Evolutionary conservation across 2,797 vertebrate species (phyloP), one percentile per base, ranked within the genome.

Genomic region (Diplodus puntazzo): DNA sequence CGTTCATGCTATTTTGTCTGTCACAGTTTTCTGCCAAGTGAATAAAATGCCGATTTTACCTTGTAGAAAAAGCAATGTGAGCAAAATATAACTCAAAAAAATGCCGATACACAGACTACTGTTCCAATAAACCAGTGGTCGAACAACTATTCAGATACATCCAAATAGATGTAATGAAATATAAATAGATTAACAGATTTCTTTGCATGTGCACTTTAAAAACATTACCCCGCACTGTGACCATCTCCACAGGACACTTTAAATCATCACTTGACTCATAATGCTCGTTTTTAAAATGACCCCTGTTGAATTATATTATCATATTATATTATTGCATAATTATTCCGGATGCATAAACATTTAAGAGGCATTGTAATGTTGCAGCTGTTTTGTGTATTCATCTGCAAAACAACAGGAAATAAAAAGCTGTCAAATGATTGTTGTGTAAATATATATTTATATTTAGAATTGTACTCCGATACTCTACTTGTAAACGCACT

Each of bases 401-500:
- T 30, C 25, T 39, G 7, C 13, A 58, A 21, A 69, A 34, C 27
- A 59, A 52, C 30, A 34, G 18, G 16, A 16, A 20, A 18, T 14
- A 8, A 16, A 5, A 54, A 63, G 46, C 53, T 64, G 21, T 61
- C 18, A 61, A 20, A 59, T 53, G n/a, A 50, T 11, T 61, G 50
- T n/a, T n/a, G n/a, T 46, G 25, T 23, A 12, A 70, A 43, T 55
- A 77, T 48, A 80, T 63, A 45, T 59, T 25, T 52, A 57, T 48
- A 73, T 30, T 69, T 0, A 27, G 39, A 66, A 69, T 64, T 58
- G 45, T 72, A 17, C 30, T 25, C 69, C 16, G 42, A 7, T 46
- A 23, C 53, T 42, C 12, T 45, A n/a, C 63, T 69, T 58, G 39
- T 66, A 67, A 70, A 73, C 39, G 53, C 57, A 66, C 69, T 52